Conservation (phyloP, 2,888 invertebrate species). For the Drosophila prostipennis region DNA sequence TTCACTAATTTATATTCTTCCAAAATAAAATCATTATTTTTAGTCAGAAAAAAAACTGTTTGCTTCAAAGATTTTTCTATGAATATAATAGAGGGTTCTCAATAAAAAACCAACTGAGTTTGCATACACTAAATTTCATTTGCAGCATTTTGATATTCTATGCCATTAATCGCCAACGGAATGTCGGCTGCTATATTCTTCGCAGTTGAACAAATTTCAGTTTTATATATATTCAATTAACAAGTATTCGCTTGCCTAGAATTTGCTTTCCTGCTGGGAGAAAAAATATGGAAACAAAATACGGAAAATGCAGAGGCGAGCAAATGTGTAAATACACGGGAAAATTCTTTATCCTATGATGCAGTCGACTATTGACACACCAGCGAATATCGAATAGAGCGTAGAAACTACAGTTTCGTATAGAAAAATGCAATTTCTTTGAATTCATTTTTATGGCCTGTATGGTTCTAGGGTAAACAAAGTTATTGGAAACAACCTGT, state of each 20-base stretch:
- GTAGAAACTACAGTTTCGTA: not conserved
- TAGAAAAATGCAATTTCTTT: conserved; percentile 7
- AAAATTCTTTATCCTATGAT: conserved; percentile 23
- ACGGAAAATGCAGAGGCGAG: conserved; percentile 24
- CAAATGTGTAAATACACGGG: conserved; percentile 32
- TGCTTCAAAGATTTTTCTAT: not conserved
- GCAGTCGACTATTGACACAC: conserved; percentile 24
- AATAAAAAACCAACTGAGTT: not conserved
- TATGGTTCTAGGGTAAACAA: conserved; percentile 20
- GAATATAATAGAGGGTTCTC: not conserved
- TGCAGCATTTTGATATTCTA: not conserved
- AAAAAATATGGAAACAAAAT: conserved; percentile 33
- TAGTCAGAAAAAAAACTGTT: too few relatives aligned
- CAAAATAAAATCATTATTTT: too few relatives aligned
- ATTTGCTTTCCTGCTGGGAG: conserved; percentile 22
- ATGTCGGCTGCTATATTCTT: conserved; percentile 14
- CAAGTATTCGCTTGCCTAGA: conserved; percentile 7
- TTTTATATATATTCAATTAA: conserved; percentile 46
- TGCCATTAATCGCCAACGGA: conserved; percentile 14
- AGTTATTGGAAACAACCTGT: not conserved
- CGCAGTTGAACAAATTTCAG: conserved; percentile 16
- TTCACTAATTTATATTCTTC: too few relatives aligned
- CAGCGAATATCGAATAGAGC: conserved; percentile 10
- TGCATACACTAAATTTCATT: not conserved
- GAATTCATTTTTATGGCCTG: conserved; percentile 13